These are phyloP conservation scores for Gasterosteus aculeatus DNA, from an alignment of 2,113 vertebrate genomes.

Conservation along the genomic window DNA sequence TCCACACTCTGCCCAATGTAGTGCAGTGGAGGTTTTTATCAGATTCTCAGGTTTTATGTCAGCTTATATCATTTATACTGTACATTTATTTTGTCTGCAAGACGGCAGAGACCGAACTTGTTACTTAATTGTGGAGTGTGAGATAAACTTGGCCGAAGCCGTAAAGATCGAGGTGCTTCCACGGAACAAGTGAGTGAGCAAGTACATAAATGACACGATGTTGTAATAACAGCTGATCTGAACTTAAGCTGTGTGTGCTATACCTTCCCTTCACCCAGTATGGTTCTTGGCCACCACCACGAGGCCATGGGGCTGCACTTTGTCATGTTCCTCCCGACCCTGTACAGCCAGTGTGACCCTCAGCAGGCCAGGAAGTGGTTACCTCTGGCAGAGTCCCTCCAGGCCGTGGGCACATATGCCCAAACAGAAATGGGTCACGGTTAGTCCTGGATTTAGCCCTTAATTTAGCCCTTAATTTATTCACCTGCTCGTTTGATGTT, in stretches of 20 bases:
- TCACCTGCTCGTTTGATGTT: background rate
- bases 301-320: slow-evolving; percentile 87
- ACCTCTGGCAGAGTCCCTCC: slow-evolving; percentile 77
- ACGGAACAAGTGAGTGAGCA: background rate
- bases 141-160: background rate
- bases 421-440: slow-evolving; percentile 98
- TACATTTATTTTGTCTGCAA: background rate
- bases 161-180: background rate
- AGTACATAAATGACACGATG: background rate
- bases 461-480: background rate
- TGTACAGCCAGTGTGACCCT: slow-evolving; percentile 85
- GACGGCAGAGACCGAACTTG: background rate
- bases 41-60: background rate
- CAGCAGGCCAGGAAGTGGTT: slow-evolving; percentile 92
- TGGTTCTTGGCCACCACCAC: slow-evolving; percentile 9
- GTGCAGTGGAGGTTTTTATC: background rate
- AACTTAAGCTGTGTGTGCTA: slow-evolving; percentile 26
- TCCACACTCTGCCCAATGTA: background rate
- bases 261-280: slow-evolving; percentile 67
- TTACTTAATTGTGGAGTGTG: background rate
- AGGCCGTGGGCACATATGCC: slow-evolving; percentile 93
- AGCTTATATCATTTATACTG: background rate
- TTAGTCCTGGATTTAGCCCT: slow-evolving; percentile 83
- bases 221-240: slow-evolving; percentile 7
- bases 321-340: slow-evolving; percentile 91